Evolutionary conservation across 2,797 vertebrate genomes (phyloP), one percentile per base, ranked within the genome.

Genomic region (Microhierax caerulescens): DNA sequence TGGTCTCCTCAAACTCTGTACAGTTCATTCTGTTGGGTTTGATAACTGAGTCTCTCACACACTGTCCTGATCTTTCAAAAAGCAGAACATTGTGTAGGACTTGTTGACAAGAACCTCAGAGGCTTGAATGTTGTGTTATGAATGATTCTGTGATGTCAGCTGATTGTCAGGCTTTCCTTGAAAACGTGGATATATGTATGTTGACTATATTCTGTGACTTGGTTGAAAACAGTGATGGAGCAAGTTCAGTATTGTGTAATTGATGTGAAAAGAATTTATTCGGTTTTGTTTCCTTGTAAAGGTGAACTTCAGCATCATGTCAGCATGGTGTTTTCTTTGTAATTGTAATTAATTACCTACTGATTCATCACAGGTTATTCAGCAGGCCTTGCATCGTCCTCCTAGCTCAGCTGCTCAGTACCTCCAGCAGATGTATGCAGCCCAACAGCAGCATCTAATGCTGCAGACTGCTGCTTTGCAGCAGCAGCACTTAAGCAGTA

Each of bases 401-500:
- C 98, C 99, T 93, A 99, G 98, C 97, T 99, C 99, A 85, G 99
- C 99, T 13, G 99, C 99, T 67, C 99, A 99, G 97, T 99, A 99
- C 96, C 98, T 99, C 75, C 99, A 99, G 97, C 99, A 99, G 97
- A 99, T 99, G 99, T 99, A 99, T 4, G 98, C 99, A 12, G 99
- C 99, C 45, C 99, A 99, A 92, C 99, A 99, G 97, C 99, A 99
- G 97, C 99, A 99, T 97, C 97, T 99, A 74, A 99, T 99, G 98
- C 98, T 99, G 88, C 99, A 99, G 96, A 99, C 99, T 2, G 99
- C 99, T 27, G 99, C 99, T 64, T 97, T 99, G 84, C 99, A 99
- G 97, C 99, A 99, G 98, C 99, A 99, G 97, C 98, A 98, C 79
- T 93, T 98, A 59, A 98, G 98, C 97, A 98, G 98, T 96, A 97